Evolutionary conservation across 2,113 vertebrate genomes (phyloP), one percentile per base, ranked within the genome.

Genomic region (Capreolus pygargus): DNA sequence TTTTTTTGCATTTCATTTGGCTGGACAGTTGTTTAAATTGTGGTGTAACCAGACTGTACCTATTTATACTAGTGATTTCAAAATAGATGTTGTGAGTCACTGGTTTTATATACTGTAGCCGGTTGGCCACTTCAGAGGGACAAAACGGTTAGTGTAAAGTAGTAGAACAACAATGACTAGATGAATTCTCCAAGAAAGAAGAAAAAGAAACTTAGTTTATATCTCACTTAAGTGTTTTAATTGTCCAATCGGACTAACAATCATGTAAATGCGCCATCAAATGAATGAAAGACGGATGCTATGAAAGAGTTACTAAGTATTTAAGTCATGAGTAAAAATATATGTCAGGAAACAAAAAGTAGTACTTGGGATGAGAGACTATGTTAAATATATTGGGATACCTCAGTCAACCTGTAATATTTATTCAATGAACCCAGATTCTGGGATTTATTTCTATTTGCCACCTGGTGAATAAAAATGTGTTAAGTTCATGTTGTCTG

Each of bases 401-500:
- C 55, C 39, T 61, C 89, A 94, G 74, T 94, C n/a, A 64, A 64
- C 23, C 47, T 89, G 17, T 61, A 83, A 14, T 91, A 94, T 91
- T 94, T 97, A 93, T 28, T 97, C 67, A 96, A 33, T 17, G 36
- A 86, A 58, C 16, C 43, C 79, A 55, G 13, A 30, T 97, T 89
- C 61, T 92, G 88, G 86, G 55, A 94, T 81, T 96, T n/a, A 89
- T 76, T 90, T 91, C 94, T 76, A 23, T 86, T 91, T 91, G 86
- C 86, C 50, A 94, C 60, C 74, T 95, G 58, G 67, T 95, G 57
- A 98, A 74, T 95, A 91, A 98, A 95, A 95, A 97, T 60, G 81
- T 97, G 84, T 92, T 58, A 96, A 92, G 86, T 95, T 88, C 87
- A 55, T 92, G 39, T 76, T 55, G 91, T 95, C 82, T 60, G 39